A percentile compares a stretch with the other conserved stretches of the same genome.
These are phyloP conservation scores for Malurus melanocephalus DNA, from an alignment of 2,113 vertebrate species.

Conservation along the genomic window DNA sequence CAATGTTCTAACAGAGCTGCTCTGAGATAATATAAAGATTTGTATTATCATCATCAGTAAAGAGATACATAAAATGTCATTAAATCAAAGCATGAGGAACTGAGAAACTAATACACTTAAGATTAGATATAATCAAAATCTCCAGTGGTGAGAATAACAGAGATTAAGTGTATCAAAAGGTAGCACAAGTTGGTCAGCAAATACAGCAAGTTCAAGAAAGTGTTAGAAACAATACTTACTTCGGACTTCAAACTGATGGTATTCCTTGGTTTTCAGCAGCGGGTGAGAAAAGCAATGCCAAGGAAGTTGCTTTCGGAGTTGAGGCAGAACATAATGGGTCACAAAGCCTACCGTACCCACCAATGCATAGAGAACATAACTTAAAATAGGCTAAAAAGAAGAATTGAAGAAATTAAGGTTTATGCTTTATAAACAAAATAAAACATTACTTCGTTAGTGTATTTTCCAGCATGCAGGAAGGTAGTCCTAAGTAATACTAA, in stretches of 20 bases:
- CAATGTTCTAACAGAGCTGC: neutral
- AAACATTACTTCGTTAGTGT: neutral
- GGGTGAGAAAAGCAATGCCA: slow-evolving; percentile 98
- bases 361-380: slow-evolving; percentile 90
- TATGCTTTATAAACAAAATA: neutral
- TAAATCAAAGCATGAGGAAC: neutral
- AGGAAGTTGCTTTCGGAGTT: slow-evolving; percentile 93
- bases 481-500: neutral
- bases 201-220: neutral
- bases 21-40: neutral
- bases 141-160: neutral
- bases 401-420: neutral
- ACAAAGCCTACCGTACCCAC: slow-evolving; percentile 88
- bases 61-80: neutral
- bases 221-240: slow-evolving; percentile 72
- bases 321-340: slow-evolving; percentile 94
- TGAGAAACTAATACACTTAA: neutral
- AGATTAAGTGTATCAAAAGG: neutral
- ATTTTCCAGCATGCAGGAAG: neutral
- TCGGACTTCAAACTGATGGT: slow-evolving; percentile 95
- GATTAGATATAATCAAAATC: neutral
- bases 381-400: slow-evolving; percentile 87
- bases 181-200: neutral
- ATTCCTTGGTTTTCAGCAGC: slow-evolving; percentile 93
- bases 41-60: neutral